Conservation (phyloP, 2,113 vertebrate species). For the Tursiops truncatus region DNA sequence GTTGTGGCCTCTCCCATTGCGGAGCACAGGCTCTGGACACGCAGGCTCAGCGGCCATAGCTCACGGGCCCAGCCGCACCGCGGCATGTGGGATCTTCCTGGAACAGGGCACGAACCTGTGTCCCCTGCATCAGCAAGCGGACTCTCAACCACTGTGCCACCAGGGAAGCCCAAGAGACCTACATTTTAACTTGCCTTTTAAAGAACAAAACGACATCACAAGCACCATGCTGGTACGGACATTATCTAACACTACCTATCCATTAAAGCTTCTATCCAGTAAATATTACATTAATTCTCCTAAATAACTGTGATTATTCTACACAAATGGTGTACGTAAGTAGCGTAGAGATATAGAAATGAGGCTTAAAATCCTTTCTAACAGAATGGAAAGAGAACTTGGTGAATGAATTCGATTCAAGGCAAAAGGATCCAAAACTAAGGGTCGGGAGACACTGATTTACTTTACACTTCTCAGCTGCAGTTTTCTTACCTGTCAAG, state of each 20-base stretch:
- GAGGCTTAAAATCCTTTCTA: not conserved
- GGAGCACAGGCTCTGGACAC: too few relatives aligned
- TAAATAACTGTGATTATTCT: not conserved
- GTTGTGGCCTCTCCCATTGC: too few relatives aligned
- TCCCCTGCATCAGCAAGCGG: too few relatives aligned
- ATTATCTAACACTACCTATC: not conserved
- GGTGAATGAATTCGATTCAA: not conserved
- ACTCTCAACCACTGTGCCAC: too few relatives aligned
- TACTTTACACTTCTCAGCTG: not conserved
- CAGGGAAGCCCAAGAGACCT: not conserved
- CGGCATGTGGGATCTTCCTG: too few relatives aligned
- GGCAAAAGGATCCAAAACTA: not conserved
- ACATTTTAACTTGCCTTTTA: not conserved
- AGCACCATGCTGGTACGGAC: not conserved
- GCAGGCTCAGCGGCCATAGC: too few relatives aligned
- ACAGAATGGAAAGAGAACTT: conserved; percentile 14
- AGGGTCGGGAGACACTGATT: not conserved
- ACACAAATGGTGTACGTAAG: not conserved
- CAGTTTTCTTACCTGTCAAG: not conserved
- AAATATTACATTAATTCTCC: not conserved
- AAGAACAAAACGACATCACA: not conserved
- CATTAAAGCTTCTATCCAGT: not conserved
- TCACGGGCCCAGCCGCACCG: too few relatives aligned
- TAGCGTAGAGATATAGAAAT: not conserved
- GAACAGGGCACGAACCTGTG: too few relatives aligned